Conservation (phyloP, 2,797 vertebrate species). For the Artibeus jamaicensis region DNA sequence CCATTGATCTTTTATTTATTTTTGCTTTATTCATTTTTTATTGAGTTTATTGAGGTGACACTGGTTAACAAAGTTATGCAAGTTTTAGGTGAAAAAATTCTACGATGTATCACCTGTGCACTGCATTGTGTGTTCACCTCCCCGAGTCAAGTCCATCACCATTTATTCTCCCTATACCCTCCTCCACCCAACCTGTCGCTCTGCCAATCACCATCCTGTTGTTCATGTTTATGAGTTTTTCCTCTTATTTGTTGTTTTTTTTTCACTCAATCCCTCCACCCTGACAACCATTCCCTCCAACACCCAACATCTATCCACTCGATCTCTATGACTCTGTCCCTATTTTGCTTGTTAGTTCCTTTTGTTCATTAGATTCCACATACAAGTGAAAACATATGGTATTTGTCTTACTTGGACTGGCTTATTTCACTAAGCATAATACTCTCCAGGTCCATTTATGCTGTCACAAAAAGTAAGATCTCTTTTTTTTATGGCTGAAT, state of each 20-base stretch:
- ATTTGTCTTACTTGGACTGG: neutral
- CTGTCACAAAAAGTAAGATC: neutral
- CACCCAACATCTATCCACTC: neutral
- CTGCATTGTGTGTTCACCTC: neutral
- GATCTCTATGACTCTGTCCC: neutral
- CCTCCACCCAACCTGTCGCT: neutral
- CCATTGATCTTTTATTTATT: neutral
- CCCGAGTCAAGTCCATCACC: neutral
- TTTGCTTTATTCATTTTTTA: neutral
- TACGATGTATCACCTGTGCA: neutral
- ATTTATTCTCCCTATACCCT: neutral
- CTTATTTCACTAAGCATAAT: neutral
- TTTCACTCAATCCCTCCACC: neutral
- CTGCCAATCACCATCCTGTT: neutral
- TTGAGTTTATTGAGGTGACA: neutral
- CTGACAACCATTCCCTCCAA: neutral
- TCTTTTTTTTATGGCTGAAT: neutral
- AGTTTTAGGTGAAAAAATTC: neutral
- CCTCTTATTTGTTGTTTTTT: neutral
- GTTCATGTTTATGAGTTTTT: neutral
- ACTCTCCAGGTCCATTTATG: neutral
- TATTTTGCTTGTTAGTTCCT: neutral
- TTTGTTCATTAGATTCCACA: neutral
- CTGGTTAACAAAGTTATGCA: neutral
- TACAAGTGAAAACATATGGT: neutral